A percentile compares a stretch with the other conserved stretches of the same genome.
Conservation (phyloP, 2,888 invertebrate species). For the Meiosimyza platycephala region DNA sequence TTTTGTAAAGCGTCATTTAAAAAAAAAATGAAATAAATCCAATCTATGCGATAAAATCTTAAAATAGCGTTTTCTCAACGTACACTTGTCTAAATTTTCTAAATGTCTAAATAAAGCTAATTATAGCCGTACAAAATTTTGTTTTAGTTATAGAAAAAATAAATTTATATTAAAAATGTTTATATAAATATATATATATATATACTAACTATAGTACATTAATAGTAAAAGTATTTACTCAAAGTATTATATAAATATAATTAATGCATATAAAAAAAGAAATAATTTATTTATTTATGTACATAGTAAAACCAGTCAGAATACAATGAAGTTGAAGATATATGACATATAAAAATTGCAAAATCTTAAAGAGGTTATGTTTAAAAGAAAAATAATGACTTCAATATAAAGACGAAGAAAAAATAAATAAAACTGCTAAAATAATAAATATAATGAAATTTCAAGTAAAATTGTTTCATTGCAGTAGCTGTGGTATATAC, state of each 20-base stretch:
- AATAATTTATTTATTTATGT: constrained; percentile 10
- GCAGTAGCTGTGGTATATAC: too few relatives aligned
- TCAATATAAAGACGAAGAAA: not conserved
- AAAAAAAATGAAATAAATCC: too few relatives aligned
- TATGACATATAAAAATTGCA: too few relatives aligned
- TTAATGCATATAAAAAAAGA: not conserved
- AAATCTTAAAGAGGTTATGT: too few relatives aligned
- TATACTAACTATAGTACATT: not conserved
- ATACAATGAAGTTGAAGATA: too few relatives aligned
- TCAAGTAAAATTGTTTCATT: not conserved
- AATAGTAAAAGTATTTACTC: constrained; percentile 6
- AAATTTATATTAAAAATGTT: constrained; percentile 8
- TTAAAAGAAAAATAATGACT: not conserved
- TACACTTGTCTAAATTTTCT: constrained; percentile 19
- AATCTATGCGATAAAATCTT: not conserved
- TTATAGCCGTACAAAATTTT: not conserved
- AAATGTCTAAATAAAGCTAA: constrained; percentile 28
- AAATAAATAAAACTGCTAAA: not conserved
- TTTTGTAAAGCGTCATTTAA: too few relatives aligned
- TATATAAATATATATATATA: constrained; percentile 14
- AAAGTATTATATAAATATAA: not conserved
- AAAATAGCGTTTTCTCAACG: constrained; percentile 3
- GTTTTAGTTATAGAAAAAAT: not conserved
- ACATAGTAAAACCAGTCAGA: not conserved
- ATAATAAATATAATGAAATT: not conserved